phyloP scores from a whole-genome alignment of 2,797 vertebrate genomes.

The Rhincodon typus region DNA sequence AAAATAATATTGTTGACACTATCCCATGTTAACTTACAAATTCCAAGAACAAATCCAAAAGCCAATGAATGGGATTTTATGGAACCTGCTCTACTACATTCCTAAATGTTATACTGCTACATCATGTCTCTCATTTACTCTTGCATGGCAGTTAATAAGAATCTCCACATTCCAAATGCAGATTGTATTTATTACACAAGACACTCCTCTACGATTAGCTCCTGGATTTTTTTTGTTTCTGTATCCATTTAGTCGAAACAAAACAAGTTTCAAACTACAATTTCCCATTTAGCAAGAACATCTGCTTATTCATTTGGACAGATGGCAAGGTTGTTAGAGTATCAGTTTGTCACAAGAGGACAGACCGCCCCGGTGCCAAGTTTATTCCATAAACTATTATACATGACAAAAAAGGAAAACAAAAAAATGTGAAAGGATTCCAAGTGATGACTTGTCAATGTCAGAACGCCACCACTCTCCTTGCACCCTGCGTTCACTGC shows the following conservation, averaged over 20 bases:
- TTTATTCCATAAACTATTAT: neutral
- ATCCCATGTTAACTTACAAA: neutral
- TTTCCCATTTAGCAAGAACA: neutral
- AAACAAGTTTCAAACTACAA: slow-evolving; percentile 25
- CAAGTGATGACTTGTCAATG: neutral
- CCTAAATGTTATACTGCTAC: neutral
- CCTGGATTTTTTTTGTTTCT: neutral
- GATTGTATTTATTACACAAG: neutral
- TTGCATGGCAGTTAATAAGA: neutral
- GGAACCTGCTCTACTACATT: neutral
- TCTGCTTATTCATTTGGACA: slow-evolving; percentile 27
- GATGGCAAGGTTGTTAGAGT: neutral
- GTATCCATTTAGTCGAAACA: neutral
- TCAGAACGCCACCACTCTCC: neutral
- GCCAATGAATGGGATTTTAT: neutral
- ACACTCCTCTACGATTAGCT: neutral
- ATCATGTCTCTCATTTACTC: neutral
- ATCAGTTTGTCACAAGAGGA: neutral
- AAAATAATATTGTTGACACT: neutral
- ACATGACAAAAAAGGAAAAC: neutral
- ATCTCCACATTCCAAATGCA: neutral
- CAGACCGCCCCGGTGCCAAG: neutral
- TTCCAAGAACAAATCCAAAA: neutral
- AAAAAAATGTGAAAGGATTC: neutral
- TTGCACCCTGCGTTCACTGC: neutral